These are phyloP conservation scores for Bolborhynchus lineola DNA, from an alignment of 2,113 vertebrate genomes.

Conservation along the genomic window DNA sequence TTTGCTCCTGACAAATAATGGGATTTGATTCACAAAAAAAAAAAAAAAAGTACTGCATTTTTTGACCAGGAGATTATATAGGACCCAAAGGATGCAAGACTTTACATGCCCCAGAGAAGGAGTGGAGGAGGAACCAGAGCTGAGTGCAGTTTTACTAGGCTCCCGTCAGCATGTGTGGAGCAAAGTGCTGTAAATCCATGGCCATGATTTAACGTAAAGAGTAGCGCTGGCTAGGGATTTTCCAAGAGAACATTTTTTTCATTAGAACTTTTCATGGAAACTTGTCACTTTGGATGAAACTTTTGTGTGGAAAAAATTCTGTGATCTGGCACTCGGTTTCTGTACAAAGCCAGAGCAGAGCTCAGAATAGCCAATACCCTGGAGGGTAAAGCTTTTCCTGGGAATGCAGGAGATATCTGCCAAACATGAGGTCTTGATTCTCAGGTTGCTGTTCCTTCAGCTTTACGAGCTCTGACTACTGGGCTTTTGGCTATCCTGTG, in stretches of 20 bases:
- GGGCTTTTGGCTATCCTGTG: conserved; percentile 32
- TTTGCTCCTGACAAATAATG: background rate
- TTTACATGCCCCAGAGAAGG: conserved; percentile 7
- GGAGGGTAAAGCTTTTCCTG: conserved; percentile 49
- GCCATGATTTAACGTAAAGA: background rate
- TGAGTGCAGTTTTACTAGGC: conserved; percentile 25
- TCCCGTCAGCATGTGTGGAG: conserved; percentile 19
- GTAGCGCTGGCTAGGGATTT: conserved; percentile 52
- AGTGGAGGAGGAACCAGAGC: conserved; percentile 25
- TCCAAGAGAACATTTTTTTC: conserved; percentile 40
- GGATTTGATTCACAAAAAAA: background rate
- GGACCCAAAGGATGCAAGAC: background rate
- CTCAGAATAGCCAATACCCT: conserved; percentile 26
- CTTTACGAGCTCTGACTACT: conserved; percentile 18
- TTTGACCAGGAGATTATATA: conserved; percentile 11
- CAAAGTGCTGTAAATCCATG: background rate
- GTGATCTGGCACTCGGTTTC: conserved; percentile 25
- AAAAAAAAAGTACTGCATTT: background rate
- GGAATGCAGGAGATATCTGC: conserved; percentile 43
- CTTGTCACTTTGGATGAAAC: conserved; percentile 25
- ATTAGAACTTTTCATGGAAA: conserved; percentile 40
- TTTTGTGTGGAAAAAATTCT: conserved; percentile 17
- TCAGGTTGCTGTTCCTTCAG: conserved; percentile 40
- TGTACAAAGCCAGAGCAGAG: conserved; percentile 5
- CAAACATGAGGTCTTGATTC: conserved; percentile 64